Percentiles rank a stretch among this genome's conserved stretches.
Conservation (phyloP, 2,888 invertebrate species). For the Norana najaformis region DNA sequence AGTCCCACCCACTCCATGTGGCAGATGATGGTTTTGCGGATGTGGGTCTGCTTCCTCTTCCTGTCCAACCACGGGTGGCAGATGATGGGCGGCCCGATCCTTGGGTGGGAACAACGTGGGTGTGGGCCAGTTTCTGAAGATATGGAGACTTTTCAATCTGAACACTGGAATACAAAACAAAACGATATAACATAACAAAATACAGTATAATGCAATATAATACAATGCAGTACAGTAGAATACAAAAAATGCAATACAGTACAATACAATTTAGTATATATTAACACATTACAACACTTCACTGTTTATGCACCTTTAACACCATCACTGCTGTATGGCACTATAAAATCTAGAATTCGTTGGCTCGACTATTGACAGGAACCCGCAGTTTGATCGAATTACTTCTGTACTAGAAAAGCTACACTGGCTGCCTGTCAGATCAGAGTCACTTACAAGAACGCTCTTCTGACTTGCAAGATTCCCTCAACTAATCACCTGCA, state of each 20-base stretch:
- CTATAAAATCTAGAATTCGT: too few species aligned
- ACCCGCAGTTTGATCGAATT: too few species aligned
- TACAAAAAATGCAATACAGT: too few species aligned
- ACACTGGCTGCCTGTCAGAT: too few species aligned
- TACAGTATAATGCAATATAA: neutral
- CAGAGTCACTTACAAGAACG: too few species aligned
- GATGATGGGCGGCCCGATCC: slow-evolving; percentile 47
- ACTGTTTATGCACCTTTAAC: too few species aligned
- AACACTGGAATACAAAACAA: slow-evolving; percentile 15
- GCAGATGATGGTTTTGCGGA: slow-evolving; percentile 16
- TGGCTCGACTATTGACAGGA: too few species aligned
- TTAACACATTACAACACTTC: neutral
- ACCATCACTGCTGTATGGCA: too few species aligned
- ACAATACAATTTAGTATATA: neutral
- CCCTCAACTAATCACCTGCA: too few species aligned
- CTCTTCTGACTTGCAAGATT: too few species aligned
- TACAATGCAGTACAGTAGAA: neutral
- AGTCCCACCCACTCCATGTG: slow-evolving; percentile 29
- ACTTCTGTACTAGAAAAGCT: too few species aligned
- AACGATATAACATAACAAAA: neutral
- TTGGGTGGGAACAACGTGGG: slow-evolving; percentile 49
- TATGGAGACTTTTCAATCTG: slow-evolving; percentile 51
- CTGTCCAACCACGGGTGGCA: slow-evolving; percentile 48
- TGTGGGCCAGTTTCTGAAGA: slow-evolving; percentile 53
- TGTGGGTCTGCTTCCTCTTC: slow-evolving; percentile 24